phyloP scores from a whole-genome alignment of 2,888 invertebrate genomes.

The Biston stratarius region DNA sequence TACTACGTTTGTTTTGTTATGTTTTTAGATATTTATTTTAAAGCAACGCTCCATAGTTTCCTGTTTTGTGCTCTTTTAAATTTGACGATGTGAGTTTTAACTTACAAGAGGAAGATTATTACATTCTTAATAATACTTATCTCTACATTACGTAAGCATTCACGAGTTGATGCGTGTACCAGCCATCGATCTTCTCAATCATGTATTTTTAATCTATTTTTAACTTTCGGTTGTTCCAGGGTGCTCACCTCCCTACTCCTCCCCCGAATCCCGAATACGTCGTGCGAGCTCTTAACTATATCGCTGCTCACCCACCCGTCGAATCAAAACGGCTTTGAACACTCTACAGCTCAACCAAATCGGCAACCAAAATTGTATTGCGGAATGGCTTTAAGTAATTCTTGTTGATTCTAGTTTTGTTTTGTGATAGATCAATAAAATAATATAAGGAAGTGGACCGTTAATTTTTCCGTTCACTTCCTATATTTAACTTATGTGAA shows the following conservation, averaged over 20 bases:
- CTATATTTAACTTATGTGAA: not conserved
- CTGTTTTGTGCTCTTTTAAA: too few relatives aligned
- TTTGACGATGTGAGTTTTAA: too few relatives aligned
- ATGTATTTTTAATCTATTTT: not conserved
- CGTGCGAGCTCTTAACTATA: constrained; percentile 73
- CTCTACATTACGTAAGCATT: too few relatives aligned
- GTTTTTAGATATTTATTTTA: too few relatives aligned
- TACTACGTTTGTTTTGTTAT: too few relatives aligned
- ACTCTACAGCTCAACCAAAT: constrained; percentile 39
- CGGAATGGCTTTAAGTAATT: constrained; percentile 52
- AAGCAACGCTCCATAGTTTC: too few relatives aligned
- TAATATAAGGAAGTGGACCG: constrained; percentile 49
- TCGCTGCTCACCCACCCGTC: constrained; percentile 70
- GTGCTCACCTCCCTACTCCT: constrained; percentile 63
- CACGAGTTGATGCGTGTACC: too few relatives aligned
- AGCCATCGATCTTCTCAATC: too few relatives aligned
- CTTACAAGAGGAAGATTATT: too few relatives aligned
- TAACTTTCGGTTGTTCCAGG: constrained; percentile 53
- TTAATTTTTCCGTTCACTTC: constrained; percentile 19
- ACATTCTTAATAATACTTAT: too few relatives aligned
- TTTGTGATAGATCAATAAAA: constrained; percentile 47
- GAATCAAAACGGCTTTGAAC: constrained; percentile 48
- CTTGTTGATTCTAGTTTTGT: constrained; percentile 51
- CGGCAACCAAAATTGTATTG: constrained; percentile 32
- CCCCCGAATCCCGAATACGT: constrained; percentile 80